Conservation (phyloP, 1,140 invertebrate species). For the Homalodisca vitripennis region DNA sequence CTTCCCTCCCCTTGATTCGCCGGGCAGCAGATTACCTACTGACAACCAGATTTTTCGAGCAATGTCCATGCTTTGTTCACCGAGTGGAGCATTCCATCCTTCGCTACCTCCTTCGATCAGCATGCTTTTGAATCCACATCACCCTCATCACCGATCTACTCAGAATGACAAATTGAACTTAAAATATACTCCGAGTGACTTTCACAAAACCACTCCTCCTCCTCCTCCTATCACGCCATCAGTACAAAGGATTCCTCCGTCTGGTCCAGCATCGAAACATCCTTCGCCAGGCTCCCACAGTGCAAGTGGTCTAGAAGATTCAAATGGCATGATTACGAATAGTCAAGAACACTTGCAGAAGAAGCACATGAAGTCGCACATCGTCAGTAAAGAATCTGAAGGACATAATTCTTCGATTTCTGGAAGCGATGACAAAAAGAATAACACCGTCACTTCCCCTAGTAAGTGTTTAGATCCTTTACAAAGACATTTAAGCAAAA, state of each 20-base stretch:
- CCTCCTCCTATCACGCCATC: constrained; percentile 25
- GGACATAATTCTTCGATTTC: too few species aligned
- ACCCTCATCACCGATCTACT: constrained; percentile 32
- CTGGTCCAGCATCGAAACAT: constrained; percentile 18
- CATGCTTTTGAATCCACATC: constrained; percentile 42
- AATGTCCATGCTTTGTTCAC: constrained; percentile 39
- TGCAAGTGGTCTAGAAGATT: too few species aligned
- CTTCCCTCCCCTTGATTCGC: constrained; percentile 30
- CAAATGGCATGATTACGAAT: too few species aligned
- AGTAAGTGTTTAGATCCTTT: too few species aligned
- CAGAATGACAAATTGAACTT: constrained; percentile 28
- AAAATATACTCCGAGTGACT: constrained; percentile 24
- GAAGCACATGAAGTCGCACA: too few species aligned
- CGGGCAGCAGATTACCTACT: constrained; percentile 22
- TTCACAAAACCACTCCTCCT: constrained; percentile 15
- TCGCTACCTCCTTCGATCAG: constrained; percentile 42
- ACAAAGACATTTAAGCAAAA: too few species aligned
- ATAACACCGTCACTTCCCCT: too few species aligned
- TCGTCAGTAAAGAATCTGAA: too few species aligned
- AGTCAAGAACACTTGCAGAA: too few species aligned
- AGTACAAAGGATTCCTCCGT: constrained; percentile 38
- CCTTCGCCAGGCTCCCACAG: too few species aligned
- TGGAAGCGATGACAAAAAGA: too few species aligned
- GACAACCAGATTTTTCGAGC: constrained; percentile 40
- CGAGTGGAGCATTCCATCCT: constrained; percentile 39